Evolutionary conservation across 2,888 invertebrate species (phyloP).

Genomic region (Chymomyza fuscimana): DNA sequence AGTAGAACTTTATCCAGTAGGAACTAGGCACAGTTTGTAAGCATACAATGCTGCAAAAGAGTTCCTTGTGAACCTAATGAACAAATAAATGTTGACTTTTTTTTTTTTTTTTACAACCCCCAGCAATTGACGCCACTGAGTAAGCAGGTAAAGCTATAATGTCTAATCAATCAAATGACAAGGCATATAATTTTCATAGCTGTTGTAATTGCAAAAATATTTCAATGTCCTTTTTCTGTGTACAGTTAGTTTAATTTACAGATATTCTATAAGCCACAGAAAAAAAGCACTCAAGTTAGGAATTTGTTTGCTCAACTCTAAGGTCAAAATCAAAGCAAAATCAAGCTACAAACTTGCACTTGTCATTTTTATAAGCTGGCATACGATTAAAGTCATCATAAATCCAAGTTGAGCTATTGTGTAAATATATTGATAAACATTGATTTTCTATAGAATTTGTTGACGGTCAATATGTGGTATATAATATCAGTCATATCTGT

Average conservation of each 20-base stretch:
- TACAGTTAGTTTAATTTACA: conserved; percentile 53
- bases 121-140: no score
- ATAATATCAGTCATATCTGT: not conserved
- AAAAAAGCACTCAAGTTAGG: conserved; percentile 29
- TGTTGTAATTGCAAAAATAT: conserved; percentile 57
- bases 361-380: conserved; percentile 44
- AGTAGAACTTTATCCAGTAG: no score
- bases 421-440: conserved; percentile 48
- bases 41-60: no score
- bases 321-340: conserved; percentile 30
- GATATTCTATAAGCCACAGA: conserved; percentile 5
- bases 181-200: conserved; percentile 12
- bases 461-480: conserved; percentile 40
- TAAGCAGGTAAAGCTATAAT: conserved; percentile 39
- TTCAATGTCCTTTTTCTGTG: conserved; percentile 64
- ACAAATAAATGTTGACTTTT: no score
- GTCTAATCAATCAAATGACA: conserved; percentile 56
- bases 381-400: conserved; percentile 49
- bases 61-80: no score
- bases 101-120: no score
- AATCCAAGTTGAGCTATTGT: conserved; percentile 57
- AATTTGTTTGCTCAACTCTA: conserved; percentile 30
- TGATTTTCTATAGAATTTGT: conserved; percentile 26
- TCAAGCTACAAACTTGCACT: conserved; percentile 46
- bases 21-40: no score